Evolutionary conservation across 2,888 invertebrate species (phyloP).

Genomic region (Margaritifera margaritifera): DNA sequence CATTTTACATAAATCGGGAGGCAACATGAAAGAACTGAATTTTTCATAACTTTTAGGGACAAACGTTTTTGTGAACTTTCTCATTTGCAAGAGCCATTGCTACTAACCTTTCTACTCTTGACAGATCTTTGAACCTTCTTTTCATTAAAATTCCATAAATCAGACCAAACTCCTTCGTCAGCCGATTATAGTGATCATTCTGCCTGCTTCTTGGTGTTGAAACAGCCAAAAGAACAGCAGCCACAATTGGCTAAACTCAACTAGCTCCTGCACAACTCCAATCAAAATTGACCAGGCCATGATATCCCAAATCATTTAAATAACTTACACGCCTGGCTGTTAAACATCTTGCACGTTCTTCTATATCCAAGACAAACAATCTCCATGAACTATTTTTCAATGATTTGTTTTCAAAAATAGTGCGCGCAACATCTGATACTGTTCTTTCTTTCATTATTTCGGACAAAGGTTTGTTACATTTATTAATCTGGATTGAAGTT

Average conservation of each 20-base stretch:
- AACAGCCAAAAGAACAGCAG: conserved; percentile 3
- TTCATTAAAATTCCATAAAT: conserved; percentile 7
- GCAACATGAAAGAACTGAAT: too few species aligned
- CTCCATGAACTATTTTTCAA: too few species aligned
- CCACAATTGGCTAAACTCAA: neutral
- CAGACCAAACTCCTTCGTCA: neutral
- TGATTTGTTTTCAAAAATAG: too few species aligned
- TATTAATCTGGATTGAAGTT: too few species aligned
- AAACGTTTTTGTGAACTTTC: conserved; percentile 6
- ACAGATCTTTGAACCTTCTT: conserved; percentile 3
- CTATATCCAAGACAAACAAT: too few species aligned
- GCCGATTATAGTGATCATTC: conserved; percentile 2
- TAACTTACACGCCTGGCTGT: neutral
- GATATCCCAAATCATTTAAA: neutral
- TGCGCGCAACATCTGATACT: too few species aligned
- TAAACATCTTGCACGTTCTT: too few species aligned
- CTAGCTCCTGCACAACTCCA: conserved; percentile 1
- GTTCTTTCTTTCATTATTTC: too few species aligned
- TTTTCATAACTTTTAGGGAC: too few species aligned
- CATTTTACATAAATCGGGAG: neutral
- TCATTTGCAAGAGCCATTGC: conserved; percentile 5
- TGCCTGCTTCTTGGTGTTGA: conserved; percentile 1
- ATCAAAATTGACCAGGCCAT: conserved; percentile 1
- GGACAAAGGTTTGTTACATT: too few species aligned
- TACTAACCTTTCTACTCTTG: neutral